Evolutionary conservation across 2,888 invertebrate genomes (phyloP).

Genomic region (Coelopa pilipes): DNA sequence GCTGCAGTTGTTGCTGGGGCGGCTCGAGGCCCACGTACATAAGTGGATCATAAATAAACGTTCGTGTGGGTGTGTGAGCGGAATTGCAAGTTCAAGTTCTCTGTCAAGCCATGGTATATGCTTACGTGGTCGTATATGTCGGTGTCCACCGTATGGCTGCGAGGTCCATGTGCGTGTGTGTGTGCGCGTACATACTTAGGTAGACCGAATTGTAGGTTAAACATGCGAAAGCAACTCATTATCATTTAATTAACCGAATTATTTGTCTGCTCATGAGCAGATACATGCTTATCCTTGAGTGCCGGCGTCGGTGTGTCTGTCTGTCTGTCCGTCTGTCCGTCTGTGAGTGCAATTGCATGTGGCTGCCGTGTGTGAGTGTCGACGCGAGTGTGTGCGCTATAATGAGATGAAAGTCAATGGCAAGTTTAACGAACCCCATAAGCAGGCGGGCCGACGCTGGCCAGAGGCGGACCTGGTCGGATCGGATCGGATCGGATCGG

Average conservation of each 20-base stretch:
- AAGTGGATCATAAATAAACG: neutral
- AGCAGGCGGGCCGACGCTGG: conserved; percentile 41
- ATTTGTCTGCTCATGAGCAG: conserved; percentile 35
- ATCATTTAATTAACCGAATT: conserved; percentile 43
- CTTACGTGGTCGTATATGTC: neutral
- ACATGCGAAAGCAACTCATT: conserved; percentile 40
- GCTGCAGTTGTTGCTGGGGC: neutral
- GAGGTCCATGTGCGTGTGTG: neutral
- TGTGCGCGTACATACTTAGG: conserved; percentile 8
- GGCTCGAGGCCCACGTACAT: neutral
- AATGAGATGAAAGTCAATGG: conserved; percentile 60
- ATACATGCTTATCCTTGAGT: neutral
- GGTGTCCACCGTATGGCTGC: neutral
- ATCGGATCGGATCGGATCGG: neutral
- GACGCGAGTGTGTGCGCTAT: conserved; percentile 43
- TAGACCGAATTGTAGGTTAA: conserved; percentile 35
- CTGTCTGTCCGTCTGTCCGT: too few relatives aligned
- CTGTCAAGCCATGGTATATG: conserved; percentile 6
- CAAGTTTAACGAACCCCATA: conserved; percentile 52
- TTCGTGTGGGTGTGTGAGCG: conserved; percentile 11
- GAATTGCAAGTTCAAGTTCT: conserved; percentile 35
- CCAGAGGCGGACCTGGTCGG: too few relatives aligned
- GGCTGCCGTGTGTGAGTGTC: neutral
- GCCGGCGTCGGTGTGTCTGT: conserved; percentile 2
- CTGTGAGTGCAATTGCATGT: conserved; percentile 12